Percentiles rank a stretch among this genome's conserved stretches.
Conservation (phyloP, 2,888 invertebrate genomes). For the Drosophila leonis region DNA sequence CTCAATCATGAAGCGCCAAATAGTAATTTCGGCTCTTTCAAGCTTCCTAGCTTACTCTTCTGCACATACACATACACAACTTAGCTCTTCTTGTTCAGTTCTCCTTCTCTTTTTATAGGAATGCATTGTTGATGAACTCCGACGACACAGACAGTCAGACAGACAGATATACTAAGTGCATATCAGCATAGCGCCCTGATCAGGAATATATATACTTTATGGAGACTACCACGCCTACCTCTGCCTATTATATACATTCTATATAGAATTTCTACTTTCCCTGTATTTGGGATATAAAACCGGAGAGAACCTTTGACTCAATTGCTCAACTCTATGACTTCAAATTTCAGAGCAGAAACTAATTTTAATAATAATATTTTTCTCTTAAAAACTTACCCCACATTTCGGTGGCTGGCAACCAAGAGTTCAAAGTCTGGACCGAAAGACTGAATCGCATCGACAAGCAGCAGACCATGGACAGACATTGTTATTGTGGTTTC, state of each 20-base stretch:
- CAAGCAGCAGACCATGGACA: constrained; percentile 96
- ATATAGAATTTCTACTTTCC: neutral
- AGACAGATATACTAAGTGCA: neutral
- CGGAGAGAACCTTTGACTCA: neutral
- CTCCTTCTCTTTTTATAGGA: neutral
- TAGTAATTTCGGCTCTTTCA: neutral
- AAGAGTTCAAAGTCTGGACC: constrained; percentile 98
- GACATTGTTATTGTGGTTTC: constrained; percentile 93
- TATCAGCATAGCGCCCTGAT: neutral
- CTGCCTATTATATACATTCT: too few species aligned
- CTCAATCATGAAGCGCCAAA: neutral
- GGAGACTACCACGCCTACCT: neutral
- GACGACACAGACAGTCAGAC: neutral
- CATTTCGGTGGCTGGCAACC: constrained; percentile 97
- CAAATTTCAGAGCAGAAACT: neutral
- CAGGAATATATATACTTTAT: neutral
- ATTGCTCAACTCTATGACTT: neutral
- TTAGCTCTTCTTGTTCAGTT: neutral
- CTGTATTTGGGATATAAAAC: neutral
- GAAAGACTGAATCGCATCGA: constrained; percentile 97
- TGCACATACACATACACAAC: neutral
- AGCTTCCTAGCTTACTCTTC: neutral
- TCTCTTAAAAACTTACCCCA: constrained; percentile 87
- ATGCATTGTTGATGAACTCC: neutral
- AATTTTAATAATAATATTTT: neutral